These are phyloP conservation scores for Anabas testudineus DNA, from an alignment of 2,797 vertebrate genomes.

Conservation along the genomic window DNA sequence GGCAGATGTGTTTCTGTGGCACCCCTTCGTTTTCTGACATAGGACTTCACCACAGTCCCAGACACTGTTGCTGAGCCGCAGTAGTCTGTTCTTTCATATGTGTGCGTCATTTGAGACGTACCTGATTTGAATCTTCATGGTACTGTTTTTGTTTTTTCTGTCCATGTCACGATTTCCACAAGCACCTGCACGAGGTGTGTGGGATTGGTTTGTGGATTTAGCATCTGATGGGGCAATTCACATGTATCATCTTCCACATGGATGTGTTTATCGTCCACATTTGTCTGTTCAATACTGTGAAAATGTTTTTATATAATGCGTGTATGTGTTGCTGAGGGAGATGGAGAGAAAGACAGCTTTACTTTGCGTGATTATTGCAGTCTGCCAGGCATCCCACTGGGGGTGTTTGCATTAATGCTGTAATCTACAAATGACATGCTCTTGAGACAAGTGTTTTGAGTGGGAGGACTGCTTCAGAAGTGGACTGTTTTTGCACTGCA, in stretches of 20 bases:
- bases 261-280: not conserved
- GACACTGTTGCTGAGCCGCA: slow-evolving; percentile 10
- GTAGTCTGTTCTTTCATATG: slow-evolving; percentile 26
- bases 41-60: slow-evolving; percentile 13
- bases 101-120: slow-evolving; percentile 60
- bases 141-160: slow-evolving; percentile 14
- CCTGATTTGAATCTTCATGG: slow-evolving; percentile 73
- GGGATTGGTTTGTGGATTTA: slow-evolving; percentile 41
- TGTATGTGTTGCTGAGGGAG: not conserved
- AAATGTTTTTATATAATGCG: not conserved
- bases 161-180: slow-evolving; percentile 37
- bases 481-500: slow-evolving; percentile 15
- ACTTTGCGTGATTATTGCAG: slow-evolving; percentile 14
- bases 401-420: slow-evolving; percentile 53
- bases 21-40: slow-evolving; percentile 16
- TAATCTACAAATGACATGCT: slow-evolving; percentile 55
- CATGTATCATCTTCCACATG: slow-evolving; percentile 6
- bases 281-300: not conserved
- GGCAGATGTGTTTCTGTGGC: slow-evolving; percentile 5
- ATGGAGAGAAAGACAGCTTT: slow-evolving; percentile 1
- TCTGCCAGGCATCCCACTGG: slow-evolving; percentile 25
- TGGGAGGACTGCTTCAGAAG: slow-evolving; percentile 30
- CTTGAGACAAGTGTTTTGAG: slow-evolving; percentile 45
- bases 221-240: slow-evolving; percentile 18
- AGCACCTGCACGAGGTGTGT: slow-evolving; percentile 51